Evolutionary conservation across 1,140 invertebrate species (phyloP).

Genomic region (Agraylea sexmaculata): DNA sequence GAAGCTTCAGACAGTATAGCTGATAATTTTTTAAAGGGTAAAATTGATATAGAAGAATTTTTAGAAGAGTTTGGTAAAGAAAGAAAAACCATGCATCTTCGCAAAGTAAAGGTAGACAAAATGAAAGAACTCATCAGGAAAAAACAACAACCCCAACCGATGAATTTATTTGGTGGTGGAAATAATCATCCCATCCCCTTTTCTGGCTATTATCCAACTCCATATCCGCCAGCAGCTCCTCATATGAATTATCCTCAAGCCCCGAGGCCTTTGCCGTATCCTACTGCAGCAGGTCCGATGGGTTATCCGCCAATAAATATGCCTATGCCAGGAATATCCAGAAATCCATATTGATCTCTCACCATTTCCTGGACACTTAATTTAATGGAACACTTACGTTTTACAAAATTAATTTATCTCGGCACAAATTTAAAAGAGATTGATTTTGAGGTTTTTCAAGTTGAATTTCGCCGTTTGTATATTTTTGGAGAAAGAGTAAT

Average conservation of each 20-base stretch:
- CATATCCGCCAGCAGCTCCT: too few species aligned
- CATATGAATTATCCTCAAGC: slow-evolving; percentile 19
- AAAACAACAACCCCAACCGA: slow-evolving; percentile 22
- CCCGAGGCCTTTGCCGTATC: slow-evolving; percentile 39
- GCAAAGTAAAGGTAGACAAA: slow-evolving; percentile 78
- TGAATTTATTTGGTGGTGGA: slow-evolving; percentile 21
- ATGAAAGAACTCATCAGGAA: slow-evolving; percentile 63
- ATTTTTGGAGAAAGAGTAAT: too few species aligned
- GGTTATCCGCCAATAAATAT: slow-evolving; percentile 44
- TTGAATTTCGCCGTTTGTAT: too few species aligned
- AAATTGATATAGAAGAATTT: slow-evolving; percentile 65
- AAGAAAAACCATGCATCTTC: slow-evolving; percentile 64
- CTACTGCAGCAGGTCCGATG: too few species aligned
- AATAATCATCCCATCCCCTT: slow-evolving; percentile 6
- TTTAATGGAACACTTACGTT: too few species aligned
- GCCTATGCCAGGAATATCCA: slow-evolving; percentile 45
- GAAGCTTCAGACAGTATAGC: slow-evolving; percentile 74
- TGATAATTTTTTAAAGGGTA: slow-evolving; percentile 61
- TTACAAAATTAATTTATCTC: too few species aligned
- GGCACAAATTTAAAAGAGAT: too few species aligned
- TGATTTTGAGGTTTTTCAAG: too few species aligned
- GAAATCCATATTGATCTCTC: slow-evolving; percentile 34
- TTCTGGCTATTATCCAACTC: slow-evolving; percentile 10
- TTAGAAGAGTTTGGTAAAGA: slow-evolving; percentile 61
- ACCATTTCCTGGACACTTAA: too few species aligned